These are phyloP conservation scores for Polypterus senegalus DNA, from an alignment of 2,113 vertebrate species.

Conservation along the genomic window DNA sequence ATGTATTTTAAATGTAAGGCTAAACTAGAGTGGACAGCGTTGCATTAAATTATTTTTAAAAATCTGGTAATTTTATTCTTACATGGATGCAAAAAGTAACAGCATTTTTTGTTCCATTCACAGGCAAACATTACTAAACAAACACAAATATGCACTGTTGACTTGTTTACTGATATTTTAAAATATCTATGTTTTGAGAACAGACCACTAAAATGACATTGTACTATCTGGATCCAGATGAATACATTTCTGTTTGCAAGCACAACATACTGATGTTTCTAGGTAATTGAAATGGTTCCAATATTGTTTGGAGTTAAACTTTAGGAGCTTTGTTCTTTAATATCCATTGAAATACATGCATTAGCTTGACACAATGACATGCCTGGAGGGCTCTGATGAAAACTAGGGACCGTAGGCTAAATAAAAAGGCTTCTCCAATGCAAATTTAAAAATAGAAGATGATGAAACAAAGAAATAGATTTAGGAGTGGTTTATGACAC, in stretches of 20 bases:
- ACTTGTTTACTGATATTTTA: too few species aligned
- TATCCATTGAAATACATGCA: conserved; percentile 17
- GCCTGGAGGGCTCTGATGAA: conserved; percentile 5
- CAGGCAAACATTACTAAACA: too few species aligned
- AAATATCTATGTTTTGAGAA: too few species aligned
- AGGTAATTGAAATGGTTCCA: conserved; percentile 12
- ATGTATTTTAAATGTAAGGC: too few species aligned
- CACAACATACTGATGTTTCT: conserved; percentile 8
- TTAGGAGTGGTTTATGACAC: conserved; percentile 1
- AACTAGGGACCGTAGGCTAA: conserved; percentile 1
- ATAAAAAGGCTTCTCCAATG: conserved; percentile 13
- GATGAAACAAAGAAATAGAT: conserved; percentile 10
- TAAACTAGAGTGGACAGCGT: too few species aligned
- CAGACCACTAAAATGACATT: too few species aligned
- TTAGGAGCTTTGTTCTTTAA: conserved; percentile 18
- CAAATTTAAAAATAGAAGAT: conserved; percentile 12
- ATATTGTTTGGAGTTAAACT: conserved; percentile 7
- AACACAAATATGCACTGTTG: too few species aligned
- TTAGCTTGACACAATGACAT: conserved; percentile 7
- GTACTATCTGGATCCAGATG: neutral
- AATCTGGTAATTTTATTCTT: too few species aligned
- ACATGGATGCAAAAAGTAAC: too few species aligned
- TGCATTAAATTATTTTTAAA: too few species aligned
- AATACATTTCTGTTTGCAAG: conserved; percentile 3
- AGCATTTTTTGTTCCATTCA: too few species aligned